Percentiles rank a stretch among this genome's conserved stretches.
These are phyloP conservation scores for Leptinotarsa undecemlineata DNA, from an alignment of 1,140 invertebrate genomes.

Conservation along the genomic window DNA sequence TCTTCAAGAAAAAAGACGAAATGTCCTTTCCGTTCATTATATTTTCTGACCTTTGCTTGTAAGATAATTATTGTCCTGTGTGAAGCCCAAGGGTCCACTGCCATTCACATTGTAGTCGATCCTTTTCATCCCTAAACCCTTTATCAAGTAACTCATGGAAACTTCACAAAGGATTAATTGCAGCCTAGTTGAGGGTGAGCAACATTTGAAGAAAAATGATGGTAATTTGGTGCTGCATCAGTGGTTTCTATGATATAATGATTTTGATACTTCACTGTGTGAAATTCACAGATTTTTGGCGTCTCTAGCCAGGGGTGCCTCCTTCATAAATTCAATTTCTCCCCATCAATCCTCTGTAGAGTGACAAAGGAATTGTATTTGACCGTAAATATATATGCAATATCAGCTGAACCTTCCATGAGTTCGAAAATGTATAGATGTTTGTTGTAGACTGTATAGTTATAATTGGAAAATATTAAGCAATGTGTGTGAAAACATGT, in stretches of 20 bases:
- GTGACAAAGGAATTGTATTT: too few relatives aligned
- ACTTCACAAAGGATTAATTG: slow-evolving; percentile 34
- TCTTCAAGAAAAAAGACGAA: too few relatives aligned
- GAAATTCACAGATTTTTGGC: too few relatives aligned
- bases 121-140: slow-evolving; percentile 20
- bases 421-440: slow-evolving; percentile 46
- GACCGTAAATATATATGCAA: background rate
- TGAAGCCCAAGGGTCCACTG: slow-evolving; percentile 29
- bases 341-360: too few relatives aligned
- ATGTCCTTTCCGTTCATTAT: background rate
- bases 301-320: too few relatives aligned
- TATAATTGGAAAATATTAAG: slow-evolving; percentile 37
- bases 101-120: slow-evolving; percentile 26
- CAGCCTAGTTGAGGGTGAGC: background rate
- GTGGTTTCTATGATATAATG: too few relatives aligned
- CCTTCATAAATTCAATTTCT: too few relatives aligned
- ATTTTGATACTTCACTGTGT: too few relatives aligned
- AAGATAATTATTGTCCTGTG: slow-evolving; percentile 14
- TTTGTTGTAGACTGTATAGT: slow-evolving; percentile 50
- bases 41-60: slow-evolving; percentile 20
- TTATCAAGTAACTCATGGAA: slow-evolving; percentile 29
- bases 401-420: slow-evolving; percentile 31
- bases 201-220: too few relatives aligned
- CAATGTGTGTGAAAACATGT: slow-evolving; percentile 14
- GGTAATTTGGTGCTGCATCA: too few relatives aligned